These are phyloP conservation scores for Hydropsyche tenuis DNA, from an alignment of 1,140 invertebrate species.

Conservation along the genomic window DNA sequence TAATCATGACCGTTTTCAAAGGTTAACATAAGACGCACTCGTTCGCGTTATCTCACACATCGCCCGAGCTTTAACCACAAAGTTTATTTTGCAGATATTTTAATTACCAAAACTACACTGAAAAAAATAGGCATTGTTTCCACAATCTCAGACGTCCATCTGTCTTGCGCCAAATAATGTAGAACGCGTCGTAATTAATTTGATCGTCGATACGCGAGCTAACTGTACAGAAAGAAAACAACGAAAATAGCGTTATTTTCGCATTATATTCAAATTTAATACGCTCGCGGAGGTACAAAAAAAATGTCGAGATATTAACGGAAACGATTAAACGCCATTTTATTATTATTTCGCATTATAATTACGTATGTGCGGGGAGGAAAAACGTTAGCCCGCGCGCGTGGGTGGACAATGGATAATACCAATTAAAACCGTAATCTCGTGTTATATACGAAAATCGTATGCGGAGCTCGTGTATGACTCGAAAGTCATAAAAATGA, in stretches of 20 bases:
- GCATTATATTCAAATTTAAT: conserved; percentile 21
- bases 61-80: too few relatives aligned
- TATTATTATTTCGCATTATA: conserved; percentile 14
- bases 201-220: background rate
- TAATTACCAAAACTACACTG: too few relatives aligned
- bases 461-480: too few relatives aligned
- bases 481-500: too few relatives aligned
- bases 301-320: conserved; percentile 8
- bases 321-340: conserved; percentile 22
- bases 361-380: background rate
- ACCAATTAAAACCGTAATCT: conserved; percentile 29
- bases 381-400: background rate
- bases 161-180: too few relatives aligned
- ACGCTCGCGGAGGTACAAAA: background rate
- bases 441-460: background rate
- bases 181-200: too few relatives aligned
- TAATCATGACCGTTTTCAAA: too few relatives aligned
- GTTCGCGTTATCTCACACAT: too few relatives aligned
- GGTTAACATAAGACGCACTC: too few relatives aligned
- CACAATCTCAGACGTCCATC: too few relatives aligned
- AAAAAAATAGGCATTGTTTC: too few relatives aligned
- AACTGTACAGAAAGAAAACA: background rate
- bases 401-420: conserved; percentile 27
- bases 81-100: too few relatives aligned
- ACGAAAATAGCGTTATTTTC: background rate